Evolutionary conservation across 2,888 invertebrate genomes (phyloP).

Genomic region (Lycocerus yunnanus): DNA sequence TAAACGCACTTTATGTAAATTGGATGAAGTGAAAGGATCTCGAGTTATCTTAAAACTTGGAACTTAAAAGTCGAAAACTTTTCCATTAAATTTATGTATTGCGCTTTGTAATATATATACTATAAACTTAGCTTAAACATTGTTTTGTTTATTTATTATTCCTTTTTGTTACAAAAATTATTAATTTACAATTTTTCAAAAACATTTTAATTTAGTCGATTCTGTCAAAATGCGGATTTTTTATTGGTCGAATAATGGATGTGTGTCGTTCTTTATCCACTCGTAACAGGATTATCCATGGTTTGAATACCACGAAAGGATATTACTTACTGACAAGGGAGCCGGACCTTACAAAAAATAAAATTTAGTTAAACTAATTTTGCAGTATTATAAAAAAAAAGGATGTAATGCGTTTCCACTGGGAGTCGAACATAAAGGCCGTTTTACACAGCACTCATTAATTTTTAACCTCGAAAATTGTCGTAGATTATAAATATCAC

Average conservation of each 20-base stretch:
- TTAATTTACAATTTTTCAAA: neutral
- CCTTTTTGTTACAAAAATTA: neutral
- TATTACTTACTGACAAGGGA: neutral
- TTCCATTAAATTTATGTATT: conserved; percentile 31
- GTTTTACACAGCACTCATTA: neutral
- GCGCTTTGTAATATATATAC: neutral
- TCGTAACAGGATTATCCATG: no score
- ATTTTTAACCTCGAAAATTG: neutral
- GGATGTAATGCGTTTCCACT: no score
- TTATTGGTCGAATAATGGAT: no score
- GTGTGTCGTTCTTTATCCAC: no score
- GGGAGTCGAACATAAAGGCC: neutral
- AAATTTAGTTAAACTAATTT: no score
- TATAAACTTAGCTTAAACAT: neutral
- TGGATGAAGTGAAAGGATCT: conserved; percentile 12
- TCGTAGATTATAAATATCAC: neutral
- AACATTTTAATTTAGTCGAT: neutral
- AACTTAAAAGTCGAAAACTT: conserved; percentile 28
- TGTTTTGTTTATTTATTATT: neutral
- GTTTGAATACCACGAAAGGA: neutral
- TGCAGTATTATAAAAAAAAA: no score
- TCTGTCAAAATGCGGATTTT: no score
- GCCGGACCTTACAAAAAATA: neutral
- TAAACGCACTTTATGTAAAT: conserved; percentile 29
- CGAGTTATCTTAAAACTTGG: conserved; percentile 25